A percentile compares a stretch with the other conserved stretches of the same genome.
These are phyloP conservation scores for Tinamus major DNA, from an alignment of 2,797 vertebrate genomes.

Conservation along the genomic window DNA sequence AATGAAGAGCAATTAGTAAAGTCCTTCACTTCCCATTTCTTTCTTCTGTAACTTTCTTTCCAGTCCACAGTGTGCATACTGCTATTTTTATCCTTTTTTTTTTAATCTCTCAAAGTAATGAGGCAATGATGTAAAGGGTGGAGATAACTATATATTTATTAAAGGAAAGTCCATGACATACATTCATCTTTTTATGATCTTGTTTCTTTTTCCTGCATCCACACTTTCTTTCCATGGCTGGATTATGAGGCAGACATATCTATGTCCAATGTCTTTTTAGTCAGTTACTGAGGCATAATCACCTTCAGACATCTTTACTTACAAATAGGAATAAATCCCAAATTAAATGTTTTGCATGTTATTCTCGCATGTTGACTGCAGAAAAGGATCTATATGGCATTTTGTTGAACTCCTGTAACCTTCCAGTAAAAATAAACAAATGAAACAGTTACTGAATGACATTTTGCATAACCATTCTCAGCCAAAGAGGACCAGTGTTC, in stretches of 20 bases:
- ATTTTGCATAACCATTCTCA: not conserved
- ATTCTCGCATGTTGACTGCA: not conserved
- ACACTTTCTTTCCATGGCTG: not conserved
- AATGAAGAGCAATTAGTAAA: not conserved
- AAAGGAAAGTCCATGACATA: not conserved
- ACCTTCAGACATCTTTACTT: not conserved
- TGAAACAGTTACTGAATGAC: fast-evolving
- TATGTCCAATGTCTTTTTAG: not conserved
- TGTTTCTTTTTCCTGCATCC: not conserved
- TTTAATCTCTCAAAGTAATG: not conserved
- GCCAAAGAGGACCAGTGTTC: not conserved
- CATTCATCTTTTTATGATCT: not conserved
- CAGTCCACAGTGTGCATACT: not conserved
- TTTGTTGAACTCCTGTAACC: not conserved
- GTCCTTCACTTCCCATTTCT: not conserved
- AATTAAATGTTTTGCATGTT: not conserved
- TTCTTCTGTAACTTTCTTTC: not conserved
- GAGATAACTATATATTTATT: not conserved
- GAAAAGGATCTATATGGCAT: not conserved
- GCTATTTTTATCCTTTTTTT: not conserved
- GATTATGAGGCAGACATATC: not conserved
- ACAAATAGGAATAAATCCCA: not conserved
- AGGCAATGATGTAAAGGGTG: not conserved
- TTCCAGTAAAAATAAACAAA: not conserved
- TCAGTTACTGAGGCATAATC: not conserved